Base-by-base conservation (phyloP, 1,140 invertebrate species). In the Leptopilina boulardi region DNA sequence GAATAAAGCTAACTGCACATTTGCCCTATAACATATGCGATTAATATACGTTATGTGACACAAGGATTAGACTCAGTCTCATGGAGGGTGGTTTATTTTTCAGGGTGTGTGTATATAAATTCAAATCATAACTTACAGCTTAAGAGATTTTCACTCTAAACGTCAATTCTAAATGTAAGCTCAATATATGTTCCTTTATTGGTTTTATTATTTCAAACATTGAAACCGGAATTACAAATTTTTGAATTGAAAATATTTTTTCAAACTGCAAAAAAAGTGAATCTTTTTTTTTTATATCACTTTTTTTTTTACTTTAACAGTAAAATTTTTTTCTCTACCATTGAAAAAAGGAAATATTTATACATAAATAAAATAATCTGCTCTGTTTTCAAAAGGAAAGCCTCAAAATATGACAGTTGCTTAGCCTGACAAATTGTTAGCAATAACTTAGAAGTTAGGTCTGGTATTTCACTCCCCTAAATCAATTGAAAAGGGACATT, bases 21-120 rank as follows among this genome's bases (percentile, higher is more conserved):
- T 56, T 56, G 21, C 54, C 54, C 54, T 54, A 54, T 42, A 13
- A 19, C 54, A 56, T 56, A 56, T 56, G 54, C 54, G 54, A 56
- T 19, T 21, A 6, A 18, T 56, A 56, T 56, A 21, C 10, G 21
- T 11, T 56, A 21, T 21, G 23, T 56, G 54, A 3, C 54, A 56
- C 54, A 21, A 19, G 54, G 54, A 56, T 56, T 56, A 26, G 54
- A 9, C 54, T 56, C 1, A 26, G 19, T 56, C 3, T 56, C 11
- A 56, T 0, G 5, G 21, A 11, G 54, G 54, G 54, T 11, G 54
- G 19, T 11, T 56, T 10, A 56, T 56, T 56, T 21, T 56, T 56
- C 54, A 56, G 54, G 54, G 54, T 5, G 8, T 11, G 19, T 21
- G 19, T 56, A 19, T 56, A 19, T n/a, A 56, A 56, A 56, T 56